phyloP scores from a whole-genome alignment of 2,888 invertebrate genomes.

The Spilosoma lubricipeda region DNA sequence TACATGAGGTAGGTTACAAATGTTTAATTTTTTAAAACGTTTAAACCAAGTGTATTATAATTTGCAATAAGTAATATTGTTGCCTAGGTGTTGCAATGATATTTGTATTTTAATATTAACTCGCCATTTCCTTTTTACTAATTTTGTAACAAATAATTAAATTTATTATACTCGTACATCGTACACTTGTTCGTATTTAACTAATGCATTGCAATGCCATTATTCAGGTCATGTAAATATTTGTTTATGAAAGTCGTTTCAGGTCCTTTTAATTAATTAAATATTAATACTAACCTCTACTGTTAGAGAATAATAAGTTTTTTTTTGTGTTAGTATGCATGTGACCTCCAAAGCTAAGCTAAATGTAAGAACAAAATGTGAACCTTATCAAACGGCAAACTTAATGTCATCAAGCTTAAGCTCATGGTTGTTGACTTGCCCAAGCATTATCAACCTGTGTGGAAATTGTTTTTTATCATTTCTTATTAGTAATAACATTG shows the following conservation, averaged over 20 bases:
- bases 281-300: not conserved
- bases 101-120: not conserved
- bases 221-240: not conserved
- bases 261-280: not conserved
- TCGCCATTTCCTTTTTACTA: not conserved
- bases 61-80: not conserved
- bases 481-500: slow-evolving; percentile 19
- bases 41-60: not conserved
- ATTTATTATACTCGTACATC: not conserved
- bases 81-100: not conserved
- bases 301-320: not conserved
- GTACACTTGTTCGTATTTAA: not conserved
- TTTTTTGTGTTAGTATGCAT: slow-evolving; percentile 43
- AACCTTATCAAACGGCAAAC: slow-evolving; percentile 56
- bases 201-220: not conserved
- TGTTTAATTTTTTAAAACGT: too few species aligned
- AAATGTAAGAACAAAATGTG: slow-evolving; percentile 57
- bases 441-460: slow-evolving; percentile 61
- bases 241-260: not conserved
- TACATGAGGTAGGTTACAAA: too few species aligned
- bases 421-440: slow-evolving; percentile 54
- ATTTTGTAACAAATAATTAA: not conserved
- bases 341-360: slow-evolving; percentile 58
- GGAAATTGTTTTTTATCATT: slow-evolving; percentile 43
- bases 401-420: slow-evolving; percentile 33